These are phyloP conservation scores for Echinops telfairi DNA, from an alignment of 2,113 vertebrate species.

Conservation along the genomic window DNA sequence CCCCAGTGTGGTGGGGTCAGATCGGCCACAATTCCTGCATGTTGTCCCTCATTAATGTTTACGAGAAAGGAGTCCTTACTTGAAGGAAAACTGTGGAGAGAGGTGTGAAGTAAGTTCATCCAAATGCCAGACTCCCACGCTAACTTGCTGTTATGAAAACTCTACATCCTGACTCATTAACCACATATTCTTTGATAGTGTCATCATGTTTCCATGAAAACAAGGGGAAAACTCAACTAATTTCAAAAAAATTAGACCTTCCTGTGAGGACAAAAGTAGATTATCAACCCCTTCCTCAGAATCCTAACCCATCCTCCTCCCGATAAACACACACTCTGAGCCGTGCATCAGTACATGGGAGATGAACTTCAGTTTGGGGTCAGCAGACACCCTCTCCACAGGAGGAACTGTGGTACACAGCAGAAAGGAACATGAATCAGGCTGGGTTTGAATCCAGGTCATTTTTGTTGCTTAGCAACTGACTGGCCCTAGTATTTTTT, in stretches of 20 bases:
- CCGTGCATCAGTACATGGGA: not conserved
- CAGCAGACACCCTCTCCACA: slow-evolving; percentile 6
- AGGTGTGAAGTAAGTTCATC: not conserved
- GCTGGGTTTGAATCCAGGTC: not conserved
- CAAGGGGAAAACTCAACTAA: not conserved
- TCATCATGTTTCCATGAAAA: slow-evolving; percentile 18
- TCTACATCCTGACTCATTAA: not conserved
- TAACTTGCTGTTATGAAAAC: not conserved
- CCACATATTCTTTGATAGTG: not conserved
- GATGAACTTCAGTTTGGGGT: not conserved
- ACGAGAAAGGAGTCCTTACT: not conserved
- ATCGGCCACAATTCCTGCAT: too few relatives aligned
- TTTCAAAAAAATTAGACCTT: slow-evolving; percentile 2
- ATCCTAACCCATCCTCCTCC: too few relatives aligned
- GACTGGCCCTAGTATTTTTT: not conserved
- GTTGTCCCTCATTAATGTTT: not conserved
- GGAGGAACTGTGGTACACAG: not conserved
- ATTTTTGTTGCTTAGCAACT: not conserved
- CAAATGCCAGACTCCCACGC: not conserved
- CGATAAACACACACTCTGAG: not conserved
- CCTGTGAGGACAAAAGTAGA: slow-evolving; percentile 24
- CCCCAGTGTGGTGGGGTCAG: too few relatives aligned
- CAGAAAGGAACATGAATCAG: not conserved
- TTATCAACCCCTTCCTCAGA: not conserved
- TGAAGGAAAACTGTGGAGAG: slow-evolving; percentile 31